Conservation (phyloP, 2,113 vertebrate species). For the Sula dactylatra region DNA sequence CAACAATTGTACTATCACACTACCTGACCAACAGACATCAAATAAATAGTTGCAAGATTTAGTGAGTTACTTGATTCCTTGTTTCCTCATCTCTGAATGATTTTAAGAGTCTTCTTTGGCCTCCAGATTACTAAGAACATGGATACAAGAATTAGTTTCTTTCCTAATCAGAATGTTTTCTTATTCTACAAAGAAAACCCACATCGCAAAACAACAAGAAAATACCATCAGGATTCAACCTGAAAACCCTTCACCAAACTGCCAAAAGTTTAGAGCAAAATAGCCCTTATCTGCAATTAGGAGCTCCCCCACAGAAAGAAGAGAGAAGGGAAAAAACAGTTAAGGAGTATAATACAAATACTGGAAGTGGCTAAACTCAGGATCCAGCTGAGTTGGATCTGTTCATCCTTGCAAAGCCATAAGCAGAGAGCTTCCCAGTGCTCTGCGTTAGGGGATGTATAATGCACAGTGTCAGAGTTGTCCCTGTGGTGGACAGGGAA, state of each 20-base stretch:
- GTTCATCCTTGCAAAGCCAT: not conserved
- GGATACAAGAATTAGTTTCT: not conserved
- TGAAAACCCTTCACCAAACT: not conserved
- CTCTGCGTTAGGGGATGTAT: rapidly evolving
- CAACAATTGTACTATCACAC: not conserved
- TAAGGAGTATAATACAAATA: not conserved
- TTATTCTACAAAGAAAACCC: not conserved
- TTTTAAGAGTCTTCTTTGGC: not conserved
- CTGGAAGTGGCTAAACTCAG: not conserved
- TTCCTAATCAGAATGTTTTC: not conserved
- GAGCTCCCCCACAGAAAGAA: not conserved
- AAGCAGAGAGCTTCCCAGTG: not conserved
- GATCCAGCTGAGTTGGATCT: not conserved
- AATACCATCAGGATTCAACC: not conserved
- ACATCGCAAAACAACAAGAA: not conserved
- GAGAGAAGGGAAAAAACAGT: not conserved
- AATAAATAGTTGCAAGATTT: not conserved
- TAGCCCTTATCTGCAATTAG: not conserved
- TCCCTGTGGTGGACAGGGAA: not conserved
- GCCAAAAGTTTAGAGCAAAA: not conserved
- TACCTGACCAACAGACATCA: not conserved
- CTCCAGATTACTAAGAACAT: not conserved
- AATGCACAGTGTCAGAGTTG: not conserved
- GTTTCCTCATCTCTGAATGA: not conserved
- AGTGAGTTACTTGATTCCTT: not conserved